phyloP scores from a whole-genome alignment of 2,113 vertebrate genomes.

The Himantopus leucocephalus region DNA sequence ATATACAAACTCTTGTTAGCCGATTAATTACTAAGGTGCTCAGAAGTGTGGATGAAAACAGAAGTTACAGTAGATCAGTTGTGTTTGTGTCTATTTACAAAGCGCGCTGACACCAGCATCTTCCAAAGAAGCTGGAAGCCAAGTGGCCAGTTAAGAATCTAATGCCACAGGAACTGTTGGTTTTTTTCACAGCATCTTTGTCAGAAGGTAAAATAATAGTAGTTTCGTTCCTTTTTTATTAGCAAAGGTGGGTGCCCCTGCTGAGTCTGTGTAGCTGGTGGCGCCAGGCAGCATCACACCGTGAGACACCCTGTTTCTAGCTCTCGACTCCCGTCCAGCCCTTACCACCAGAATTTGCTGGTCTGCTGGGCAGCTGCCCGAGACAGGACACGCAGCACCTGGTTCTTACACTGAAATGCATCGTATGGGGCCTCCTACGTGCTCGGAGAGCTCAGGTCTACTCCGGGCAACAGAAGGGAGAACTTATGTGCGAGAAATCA shows the following conservation, averaged over 20 bases:
- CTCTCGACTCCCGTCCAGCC: neutral
- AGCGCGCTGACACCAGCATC: neutral
- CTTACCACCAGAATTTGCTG: neutral
- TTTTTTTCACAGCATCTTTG: neutral
- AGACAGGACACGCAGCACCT: neutral
- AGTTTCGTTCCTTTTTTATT: accelerated
- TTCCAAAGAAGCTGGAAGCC: neutral
- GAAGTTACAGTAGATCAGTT: neutral
- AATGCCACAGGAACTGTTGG: neutral
- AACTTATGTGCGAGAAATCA: neutral
- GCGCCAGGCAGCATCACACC: neutral
- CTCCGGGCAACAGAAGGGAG: neutral
- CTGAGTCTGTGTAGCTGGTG: neutral
- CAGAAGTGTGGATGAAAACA: conserved; percentile 30
- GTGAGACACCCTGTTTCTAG: accelerated
- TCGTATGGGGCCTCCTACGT: accelerated
- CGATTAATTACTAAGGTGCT: conserved; percentile 66
- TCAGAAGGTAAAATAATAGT: neutral
- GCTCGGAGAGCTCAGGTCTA: neutral
- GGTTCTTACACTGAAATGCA: neutral
- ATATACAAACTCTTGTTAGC: conserved; percentile 47
- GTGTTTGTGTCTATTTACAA: neutral
- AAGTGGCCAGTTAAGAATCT: accelerated
- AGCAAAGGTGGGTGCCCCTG: neutral
- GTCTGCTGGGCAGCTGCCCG: neutral